Evolutionary conservation across 2,888 invertebrate species (phyloP).

Genomic region (Drosophila fungiperda): DNA sequence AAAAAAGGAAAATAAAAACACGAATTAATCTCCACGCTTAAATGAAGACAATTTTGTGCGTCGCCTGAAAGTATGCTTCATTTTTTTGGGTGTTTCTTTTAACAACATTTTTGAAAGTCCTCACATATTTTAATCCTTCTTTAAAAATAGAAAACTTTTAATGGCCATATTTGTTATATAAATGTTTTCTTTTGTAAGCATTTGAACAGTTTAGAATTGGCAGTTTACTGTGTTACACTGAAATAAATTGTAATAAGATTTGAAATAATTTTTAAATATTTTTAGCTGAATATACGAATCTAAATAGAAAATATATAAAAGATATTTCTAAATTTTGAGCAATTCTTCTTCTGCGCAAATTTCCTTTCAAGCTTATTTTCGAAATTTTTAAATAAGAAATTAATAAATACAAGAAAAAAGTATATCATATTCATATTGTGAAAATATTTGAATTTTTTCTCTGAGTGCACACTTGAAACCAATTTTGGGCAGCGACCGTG

Average conservation of each 20-base stretch:
- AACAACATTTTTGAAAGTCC: background rate
- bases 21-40: background rate
- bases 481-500: slow-evolving; percentile 3
- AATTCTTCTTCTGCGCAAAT: no score
- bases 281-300: no score
- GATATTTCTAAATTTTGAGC: background rate
- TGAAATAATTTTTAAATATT: background rate
- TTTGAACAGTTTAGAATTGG: no score
- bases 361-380: no score
- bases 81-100: background rate
- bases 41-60: slow-evolving; percentile 1
- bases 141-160: background rate
- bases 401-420: no score
- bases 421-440: no score
- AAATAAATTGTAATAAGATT: background rate
- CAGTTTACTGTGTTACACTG: background rate
- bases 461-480: slow-evolving; percentile 4
- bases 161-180: background rate
- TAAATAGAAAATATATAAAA: background rate
- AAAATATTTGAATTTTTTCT: background rate
- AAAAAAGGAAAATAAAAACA: background rate
- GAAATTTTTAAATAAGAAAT: no score
- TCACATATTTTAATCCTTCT: background rate
- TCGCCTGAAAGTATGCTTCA: slow-evolving; percentile 56
- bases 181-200: slow-evolving; percentile 9